These are phyloP conservation scores for Python bivittatus DNA, from an alignment of 2,113 vertebrate species.

Conservation along the genomic window DNA sequence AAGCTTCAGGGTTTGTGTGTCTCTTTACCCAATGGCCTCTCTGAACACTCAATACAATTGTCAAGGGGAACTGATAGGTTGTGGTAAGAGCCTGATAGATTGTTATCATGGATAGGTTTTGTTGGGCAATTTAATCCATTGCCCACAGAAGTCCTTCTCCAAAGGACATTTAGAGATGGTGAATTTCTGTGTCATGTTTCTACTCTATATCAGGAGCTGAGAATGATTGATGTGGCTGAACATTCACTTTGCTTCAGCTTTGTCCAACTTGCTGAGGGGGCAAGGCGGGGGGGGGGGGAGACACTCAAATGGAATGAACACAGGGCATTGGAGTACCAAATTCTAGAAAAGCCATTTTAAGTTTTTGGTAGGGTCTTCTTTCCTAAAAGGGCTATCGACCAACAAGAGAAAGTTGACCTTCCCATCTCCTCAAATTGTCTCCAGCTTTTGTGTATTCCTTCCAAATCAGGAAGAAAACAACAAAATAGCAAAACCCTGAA, in stretches of 20 bases:
- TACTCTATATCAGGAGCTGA: background rate
- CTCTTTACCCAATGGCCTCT: background rate
- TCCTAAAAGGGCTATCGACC: background rate
- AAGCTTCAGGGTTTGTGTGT: background rate
- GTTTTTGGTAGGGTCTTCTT: background rate
- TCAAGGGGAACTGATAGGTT: background rate
- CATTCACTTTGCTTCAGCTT: background rate
- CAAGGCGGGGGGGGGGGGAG: too few species aligned
- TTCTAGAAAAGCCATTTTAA: background rate
- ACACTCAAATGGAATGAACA: background rate
- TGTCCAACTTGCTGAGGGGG: background rate
- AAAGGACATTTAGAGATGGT: background rate
- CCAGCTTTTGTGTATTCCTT: background rate
- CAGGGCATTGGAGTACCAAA: background rate
- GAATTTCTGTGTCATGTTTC: background rate
- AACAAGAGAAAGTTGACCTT: background rate
- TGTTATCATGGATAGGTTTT: background rate
- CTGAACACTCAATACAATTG: background rate
- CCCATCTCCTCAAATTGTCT: background rate
- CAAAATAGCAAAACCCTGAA: background rate
- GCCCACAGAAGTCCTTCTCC: background rate
- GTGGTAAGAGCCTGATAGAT: background rate
- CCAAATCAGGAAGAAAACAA: background rate
- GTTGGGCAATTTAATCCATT: background rate
- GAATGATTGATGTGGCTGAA: background rate